Percentiles rank a stretch among this genome's conserved stretches.
These are phyloP conservation scores for Abramis brama DNA, from an alignment of 2,113 vertebrate species.

Conservation along the genomic window DNA sequence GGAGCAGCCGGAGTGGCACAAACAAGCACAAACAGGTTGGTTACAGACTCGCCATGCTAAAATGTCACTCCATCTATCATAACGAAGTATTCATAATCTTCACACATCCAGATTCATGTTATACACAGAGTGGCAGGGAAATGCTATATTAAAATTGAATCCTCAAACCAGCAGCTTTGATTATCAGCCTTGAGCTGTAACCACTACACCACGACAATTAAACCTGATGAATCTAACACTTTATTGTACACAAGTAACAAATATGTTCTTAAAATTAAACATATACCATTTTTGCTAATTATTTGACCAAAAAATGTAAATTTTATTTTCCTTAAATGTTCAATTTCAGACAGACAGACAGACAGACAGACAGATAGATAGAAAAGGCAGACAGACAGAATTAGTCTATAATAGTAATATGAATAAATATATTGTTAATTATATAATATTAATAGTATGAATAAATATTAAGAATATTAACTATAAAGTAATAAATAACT, in stretches of 20 bases:
- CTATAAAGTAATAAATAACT: too few relatives aligned
- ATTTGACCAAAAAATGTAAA: too few relatives aligned
- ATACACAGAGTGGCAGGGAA: background rate
- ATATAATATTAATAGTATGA: too few relatives aligned
- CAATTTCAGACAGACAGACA: background rate
- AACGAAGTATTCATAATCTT: background rate
- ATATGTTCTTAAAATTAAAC: too few relatives aligned
- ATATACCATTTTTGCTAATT: too few relatives aligned
- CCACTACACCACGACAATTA: too few relatives aligned
- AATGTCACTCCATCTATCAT: background rate
- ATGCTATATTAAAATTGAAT: background rate
- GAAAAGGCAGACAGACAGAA: background rate
- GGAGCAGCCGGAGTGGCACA: conserved; percentile 52
- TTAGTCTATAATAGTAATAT: too few relatives aligned
- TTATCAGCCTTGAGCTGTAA: background rate
- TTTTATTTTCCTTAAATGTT: too few relatives aligned
- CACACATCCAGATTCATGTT: background rate
- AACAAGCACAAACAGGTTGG: background rate
- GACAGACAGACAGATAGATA: background rate
- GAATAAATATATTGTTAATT: too few relatives aligned
- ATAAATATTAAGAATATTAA: too few relatives aligned
- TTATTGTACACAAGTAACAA: too few relatives aligned
- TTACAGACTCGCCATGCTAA: background rate
- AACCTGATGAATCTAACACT: too few relatives aligned
- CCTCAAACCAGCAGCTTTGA: background rate